Evolutionary conservation across 2,888 invertebrate genomes (phyloP).

Genomic region (Drosophila putrida): DNA sequence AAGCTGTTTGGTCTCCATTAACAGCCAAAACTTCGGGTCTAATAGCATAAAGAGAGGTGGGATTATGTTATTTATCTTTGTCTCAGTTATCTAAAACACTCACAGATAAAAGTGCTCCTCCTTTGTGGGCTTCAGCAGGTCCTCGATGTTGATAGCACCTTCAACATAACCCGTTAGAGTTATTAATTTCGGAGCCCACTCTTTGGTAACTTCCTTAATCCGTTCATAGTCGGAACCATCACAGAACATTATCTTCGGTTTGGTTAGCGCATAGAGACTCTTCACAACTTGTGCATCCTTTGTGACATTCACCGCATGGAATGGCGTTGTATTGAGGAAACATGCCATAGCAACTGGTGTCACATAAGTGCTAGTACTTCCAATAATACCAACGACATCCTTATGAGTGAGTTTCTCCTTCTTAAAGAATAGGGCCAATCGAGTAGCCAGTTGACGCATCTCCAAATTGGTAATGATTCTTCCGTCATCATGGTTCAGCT

Average conservation of each 20-base stretch:
- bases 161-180: constrained; percentile 49
- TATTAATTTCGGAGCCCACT: constrained; percentile 52
- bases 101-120: constrained; percentile 44
- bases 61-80: background rate
- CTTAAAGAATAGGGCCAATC: constrained; percentile 49
- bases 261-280: constrained; percentile 52
- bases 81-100: constrained; percentile 15
- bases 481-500: constrained; percentile 58
- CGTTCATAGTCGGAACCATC: constrained; percentile 56
- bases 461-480: constrained; percentile 38
- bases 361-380: constrained; percentile 41
- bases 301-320: constrained; percentile 57
- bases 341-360: constrained; percentile 42
- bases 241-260: constrained; percentile 74
- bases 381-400: constrained; percentile 52
- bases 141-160: constrained; percentile 49
- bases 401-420: constrained; percentile 53
- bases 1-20: constrained; percentile 54
- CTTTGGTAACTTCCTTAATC: constrained; percentile 55
- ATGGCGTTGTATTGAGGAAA: constrained; percentile 54
- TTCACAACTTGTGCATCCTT: constrained; percentile 37
- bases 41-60: background rate
- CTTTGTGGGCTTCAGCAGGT: constrained; percentile 41
- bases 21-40: constrained; percentile 43
- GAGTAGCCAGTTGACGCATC: constrained; percentile 34